Percentiles rank a stretch among this genome's conserved stretches.
Conservation (phyloP, 2,888 invertebrate species). For the Amphiduros pacificus region DNA sequence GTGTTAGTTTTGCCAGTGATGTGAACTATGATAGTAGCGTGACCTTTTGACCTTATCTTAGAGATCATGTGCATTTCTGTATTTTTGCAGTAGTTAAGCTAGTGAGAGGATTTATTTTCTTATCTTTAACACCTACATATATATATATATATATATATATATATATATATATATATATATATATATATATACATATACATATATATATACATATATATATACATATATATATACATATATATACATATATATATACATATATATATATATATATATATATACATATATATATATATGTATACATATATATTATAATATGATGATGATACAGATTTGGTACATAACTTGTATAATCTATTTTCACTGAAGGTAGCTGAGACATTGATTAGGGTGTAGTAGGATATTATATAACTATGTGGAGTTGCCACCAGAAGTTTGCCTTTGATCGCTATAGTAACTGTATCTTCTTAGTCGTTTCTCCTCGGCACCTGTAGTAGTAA, state of each 20-base stretch:
- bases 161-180: constrained; percentile 8
- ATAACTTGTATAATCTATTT: constrained; percentile 4
- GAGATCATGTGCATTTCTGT: too few relatives aligned
- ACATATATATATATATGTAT: constrained; percentile 10
- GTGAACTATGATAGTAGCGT: too few relatives aligned
- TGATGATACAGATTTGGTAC: constrained; percentile 3
- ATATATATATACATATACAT: neutral
- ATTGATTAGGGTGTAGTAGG: too few relatives aligned
- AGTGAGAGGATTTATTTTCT: neutral
- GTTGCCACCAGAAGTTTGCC: constrained; percentile 3
- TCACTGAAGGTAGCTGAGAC: constrained; percentile 9
- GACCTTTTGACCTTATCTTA: too few relatives aligned
- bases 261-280: too few relatives aligned
- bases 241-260: too few relatives aligned
- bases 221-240: neutral
- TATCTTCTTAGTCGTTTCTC: constrained; percentile 2
- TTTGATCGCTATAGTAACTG: constrained; percentile 10
- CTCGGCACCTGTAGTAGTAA: constrained; percentile 18
- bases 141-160: constrained; percentile 1
- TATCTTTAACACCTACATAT: neutral
- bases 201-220: neutral
- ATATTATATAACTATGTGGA: too few relatives aligned
- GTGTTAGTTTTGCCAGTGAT: constrained; percentile 16
- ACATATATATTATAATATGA: constrained; percentile 5
- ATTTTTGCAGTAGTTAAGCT: too few relatives aligned